Percentiles rank a stretch among this genome's conserved stretches.
Evolutionary conservation across 2,797 vertebrate species (phyloP).

Genomic region (Pipistrellus pygmaeus): DNA sequence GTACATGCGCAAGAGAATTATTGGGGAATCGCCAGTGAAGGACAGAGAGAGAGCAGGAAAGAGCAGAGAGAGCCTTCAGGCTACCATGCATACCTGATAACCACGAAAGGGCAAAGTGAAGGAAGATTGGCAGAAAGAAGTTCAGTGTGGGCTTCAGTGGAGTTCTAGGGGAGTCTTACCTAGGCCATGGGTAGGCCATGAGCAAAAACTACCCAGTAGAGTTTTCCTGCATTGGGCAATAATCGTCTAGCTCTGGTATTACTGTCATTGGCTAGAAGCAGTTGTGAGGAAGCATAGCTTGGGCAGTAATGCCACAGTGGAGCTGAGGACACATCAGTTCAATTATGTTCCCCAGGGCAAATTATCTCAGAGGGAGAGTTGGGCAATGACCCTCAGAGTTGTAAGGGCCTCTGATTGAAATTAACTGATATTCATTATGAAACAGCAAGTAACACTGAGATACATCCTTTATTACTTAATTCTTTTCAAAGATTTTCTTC

Average conservation of each 20-base stretch:
- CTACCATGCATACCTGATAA: not conserved
- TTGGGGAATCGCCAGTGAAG: not conserved
- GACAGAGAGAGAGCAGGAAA: not conserved
- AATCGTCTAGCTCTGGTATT: not conserved
- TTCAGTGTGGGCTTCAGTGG: not conserved
- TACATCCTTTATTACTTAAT: not conserved
- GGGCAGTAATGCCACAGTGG: not conserved
- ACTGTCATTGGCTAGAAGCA: no score
- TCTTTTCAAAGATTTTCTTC: slow-evolving; percentile 20
- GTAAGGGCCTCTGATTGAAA: not conserved
- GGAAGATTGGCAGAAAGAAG: not conserved
- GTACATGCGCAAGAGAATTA: not conserved
- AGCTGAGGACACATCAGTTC: not conserved
- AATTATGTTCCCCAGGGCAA: rapidly evolving
- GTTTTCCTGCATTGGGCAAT: rapidly evolving
- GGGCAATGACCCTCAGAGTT: not conserved
- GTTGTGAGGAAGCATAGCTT: not conserved
- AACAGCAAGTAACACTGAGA: not conserved
- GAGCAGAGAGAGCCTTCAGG: not conserved
- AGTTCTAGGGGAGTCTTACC: not conserved
- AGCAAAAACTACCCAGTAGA: not conserved
- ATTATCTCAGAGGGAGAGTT: not conserved
- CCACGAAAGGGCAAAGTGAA: not conserved
- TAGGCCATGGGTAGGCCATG: no score
- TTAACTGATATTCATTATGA: not conserved